Percentiles rank a stretch among this genome's conserved stretches.
These are phyloP conservation scores for Carabus problematicus DNA, from an alignment of 2,888 invertebrate species.

Conservation along the genomic window DNA sequence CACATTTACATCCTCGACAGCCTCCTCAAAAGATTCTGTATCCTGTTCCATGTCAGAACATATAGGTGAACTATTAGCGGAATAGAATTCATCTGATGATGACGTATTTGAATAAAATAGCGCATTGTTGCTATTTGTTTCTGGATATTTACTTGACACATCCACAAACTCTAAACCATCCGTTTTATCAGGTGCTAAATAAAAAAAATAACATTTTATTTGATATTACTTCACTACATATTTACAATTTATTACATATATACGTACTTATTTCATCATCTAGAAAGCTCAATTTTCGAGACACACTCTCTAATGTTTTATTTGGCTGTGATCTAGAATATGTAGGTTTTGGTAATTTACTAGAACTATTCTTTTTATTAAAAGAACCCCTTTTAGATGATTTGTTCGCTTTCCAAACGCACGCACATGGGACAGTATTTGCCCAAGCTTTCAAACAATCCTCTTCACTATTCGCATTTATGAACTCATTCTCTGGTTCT, in stretches of 20 bases:
- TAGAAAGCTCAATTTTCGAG: conserved; percentile 61
- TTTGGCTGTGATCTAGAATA: conserved; percentile 38
- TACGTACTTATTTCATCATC: conserved; percentile 53
- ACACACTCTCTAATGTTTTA: conserved; percentile 51
- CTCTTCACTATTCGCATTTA: conserved; percentile 64
- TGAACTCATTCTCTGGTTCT: conserved; percentile 54
- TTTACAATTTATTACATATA: not conserved
- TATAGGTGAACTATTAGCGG: conserved; percentile 61
- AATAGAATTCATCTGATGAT: conserved; percentile 61
- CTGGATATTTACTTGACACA: conserved; percentile 6
- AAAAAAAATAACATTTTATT: not conserved
- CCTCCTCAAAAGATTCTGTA: conserved; percentile 62
- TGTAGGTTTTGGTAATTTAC: conserved; percentile 48
- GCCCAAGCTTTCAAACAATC: conserved; percentile 68
- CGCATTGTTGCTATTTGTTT: conserved; percentile 12
- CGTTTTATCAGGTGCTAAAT: conserved; percentile 18
- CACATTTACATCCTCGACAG: conserved; percentile 62
- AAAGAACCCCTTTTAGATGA: conserved; percentile 63
- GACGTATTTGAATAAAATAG: conserved; percentile 19
- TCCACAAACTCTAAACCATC: conserved; percentile 18
- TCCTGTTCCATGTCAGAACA: conserved; percentile 53
- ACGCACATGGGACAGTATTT: conserved; percentile 65
- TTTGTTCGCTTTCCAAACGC: conserved; percentile 67
- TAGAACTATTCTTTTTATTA: conserved; percentile 61
- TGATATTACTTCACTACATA: no score